Base-by-base conservation (phyloP, 2,797 vertebrate genomes). In the Danio albolineatus region DNA sequence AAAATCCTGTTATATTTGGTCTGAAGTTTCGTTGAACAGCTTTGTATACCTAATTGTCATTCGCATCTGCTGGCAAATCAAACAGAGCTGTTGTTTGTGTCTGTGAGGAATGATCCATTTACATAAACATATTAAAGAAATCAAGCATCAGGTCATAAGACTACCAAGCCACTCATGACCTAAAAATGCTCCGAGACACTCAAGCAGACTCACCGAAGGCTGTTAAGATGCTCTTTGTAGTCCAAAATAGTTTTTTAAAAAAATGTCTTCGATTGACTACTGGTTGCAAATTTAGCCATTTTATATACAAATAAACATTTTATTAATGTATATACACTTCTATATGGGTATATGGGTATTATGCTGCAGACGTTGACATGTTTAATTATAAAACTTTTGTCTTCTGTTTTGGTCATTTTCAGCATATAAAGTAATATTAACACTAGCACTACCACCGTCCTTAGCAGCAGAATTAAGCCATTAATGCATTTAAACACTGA, bases 71-170 rank as follows among this genome's bases (percentile, higher is more conserved):
- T 48, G 71, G 72, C 61, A 44, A 85, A 65, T 46, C 2, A 79
- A 78, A 54, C 49, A 36, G 43, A 71, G 54, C n/a, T 75, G 61
- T 21, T 14, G 56, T 70, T 78, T 64, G 38, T 44, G 64, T 46
- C 65, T 17, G 49, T 6, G 39, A 73, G 54, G 53, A 74, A 75
- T 48, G 21, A 64, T 54, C 46, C 19, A 56, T n/a, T 78, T 81
- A 72, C 66, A 67, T 67, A 75, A 78, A 71, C 16, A 39, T 67
- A 41, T 66, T 48, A 81, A 71, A 28, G 71, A 75, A 48, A 74
- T 65, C 73, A 75, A 75, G 81, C 60, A 80, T 64, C 71, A 73
- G 43, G 49, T 72, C 65, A 41, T 19, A 16, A 48, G 72, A 73
- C 38, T 67, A n/a, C 56, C 17, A 70, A 64, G 39, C 59, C n/a